Evolutionary conservation across 1,140 invertebrate genomes (phyloP).

Genomic region (Paralvinella palmiformis): DNA sequence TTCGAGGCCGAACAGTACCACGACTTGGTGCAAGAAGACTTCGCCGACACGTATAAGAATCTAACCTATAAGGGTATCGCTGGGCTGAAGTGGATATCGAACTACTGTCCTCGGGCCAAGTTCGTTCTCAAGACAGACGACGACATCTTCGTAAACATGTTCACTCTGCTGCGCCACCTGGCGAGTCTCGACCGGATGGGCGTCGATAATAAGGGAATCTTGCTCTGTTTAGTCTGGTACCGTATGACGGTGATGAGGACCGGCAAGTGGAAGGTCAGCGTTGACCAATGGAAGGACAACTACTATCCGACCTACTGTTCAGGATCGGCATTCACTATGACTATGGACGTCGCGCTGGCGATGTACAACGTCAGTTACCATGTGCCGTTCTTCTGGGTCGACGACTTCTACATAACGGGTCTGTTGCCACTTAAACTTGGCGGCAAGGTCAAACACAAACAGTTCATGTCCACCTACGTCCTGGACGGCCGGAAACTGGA

Average conservation of each 20-base stretch:
- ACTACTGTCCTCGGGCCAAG: slow-evolving; percentile 57
- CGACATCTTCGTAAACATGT: slow-evolving; percentile 55
- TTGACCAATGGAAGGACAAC: slow-evolving; percentile 15
- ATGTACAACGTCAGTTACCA: slow-evolving; percentile 18
- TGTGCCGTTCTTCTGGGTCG: slow-evolving; percentile 27
- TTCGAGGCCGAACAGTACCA: slow-evolving; percentile 58
- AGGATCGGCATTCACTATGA: slow-evolving; percentile 17
- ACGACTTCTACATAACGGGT: slow-evolving; percentile 27
- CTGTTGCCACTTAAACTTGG: slow-evolving; percentile 17
- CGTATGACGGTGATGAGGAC: slow-evolving; percentile 18
- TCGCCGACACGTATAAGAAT: slow-evolving; percentile 73
- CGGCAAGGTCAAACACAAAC: slow-evolving; percentile 18
- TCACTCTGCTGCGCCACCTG: slow-evolving; percentile 23
- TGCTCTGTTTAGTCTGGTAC: slow-evolving; percentile 20
- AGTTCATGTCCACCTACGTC: slow-evolving; percentile 20
- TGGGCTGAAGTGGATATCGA: slow-evolving; percentile 72
- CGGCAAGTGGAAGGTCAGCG: slow-evolving; percentile 17
- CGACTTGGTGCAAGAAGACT: slow-evolving; percentile 75
- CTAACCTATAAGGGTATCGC: slow-evolving; percentile 82
- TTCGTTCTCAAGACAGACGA: slow-evolving; percentile 55
- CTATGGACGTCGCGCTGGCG: slow-evolving; percentile 12
- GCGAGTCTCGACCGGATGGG: slow-evolving; percentile 4
- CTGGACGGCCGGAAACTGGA: slow-evolving; percentile 14
- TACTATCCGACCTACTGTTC: slow-evolving; percentile 22
- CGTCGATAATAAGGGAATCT: slow-evolving; percentile 5